Conservation (phyloP, 2,888 invertebrate genomes). For the Clusia tigrina region DNA sequence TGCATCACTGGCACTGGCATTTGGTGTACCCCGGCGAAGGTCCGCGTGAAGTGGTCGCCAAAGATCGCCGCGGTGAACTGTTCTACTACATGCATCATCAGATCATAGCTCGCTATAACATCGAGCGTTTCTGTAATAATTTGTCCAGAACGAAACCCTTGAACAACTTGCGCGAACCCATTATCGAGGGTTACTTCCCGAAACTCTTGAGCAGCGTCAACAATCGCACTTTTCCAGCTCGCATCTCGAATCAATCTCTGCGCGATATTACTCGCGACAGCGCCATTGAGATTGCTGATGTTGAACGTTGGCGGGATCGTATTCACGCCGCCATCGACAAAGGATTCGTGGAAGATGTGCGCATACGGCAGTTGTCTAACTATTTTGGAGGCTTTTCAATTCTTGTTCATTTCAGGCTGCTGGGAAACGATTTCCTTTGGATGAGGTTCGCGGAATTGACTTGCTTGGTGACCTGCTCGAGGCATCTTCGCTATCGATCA, state of each 20-base stretch:
- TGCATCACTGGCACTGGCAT: constrained; percentile 94
- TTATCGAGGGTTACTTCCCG: constrained; percentile 82
- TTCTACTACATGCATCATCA: constrained; percentile 81
- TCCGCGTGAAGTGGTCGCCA: constrained; percentile 71
- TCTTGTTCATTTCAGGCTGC: constrained; percentile 34
- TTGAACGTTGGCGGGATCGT: constrained; percentile 79
- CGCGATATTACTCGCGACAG: constrained; percentile 74
- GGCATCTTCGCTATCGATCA: constrained; percentile 73
- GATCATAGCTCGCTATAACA: constrained; percentile 72
- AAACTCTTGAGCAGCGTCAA: constrained; percentile 75
- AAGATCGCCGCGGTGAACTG: constrained; percentile 77
- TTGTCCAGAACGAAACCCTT: constrained; percentile 72
- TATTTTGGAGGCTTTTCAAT: not conserved
- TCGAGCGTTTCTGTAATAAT: constrained; percentile 78
- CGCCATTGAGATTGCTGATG: constrained; percentile 67
- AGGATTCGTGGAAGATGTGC: constrained; percentile 71
- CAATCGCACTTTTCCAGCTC: constrained; percentile 77
- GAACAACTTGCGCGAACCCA: constrained; percentile 73
- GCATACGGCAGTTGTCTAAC: too few relatives aligned
- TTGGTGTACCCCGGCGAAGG: constrained; percentile 82
- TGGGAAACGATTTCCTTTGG: constrained; percentile 51
- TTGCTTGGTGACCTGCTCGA: constrained; percentile 82
- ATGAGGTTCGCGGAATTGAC: constrained; percentile 74
- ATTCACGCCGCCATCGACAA: constrained; percentile 78
- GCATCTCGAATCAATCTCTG: constrained; percentile 70